Evolutionary conservation across 1,140 invertebrate genomes (phyloP), one percentile per base, ranked within the genome.

Genomic region (Magallana gigas): DNA sequence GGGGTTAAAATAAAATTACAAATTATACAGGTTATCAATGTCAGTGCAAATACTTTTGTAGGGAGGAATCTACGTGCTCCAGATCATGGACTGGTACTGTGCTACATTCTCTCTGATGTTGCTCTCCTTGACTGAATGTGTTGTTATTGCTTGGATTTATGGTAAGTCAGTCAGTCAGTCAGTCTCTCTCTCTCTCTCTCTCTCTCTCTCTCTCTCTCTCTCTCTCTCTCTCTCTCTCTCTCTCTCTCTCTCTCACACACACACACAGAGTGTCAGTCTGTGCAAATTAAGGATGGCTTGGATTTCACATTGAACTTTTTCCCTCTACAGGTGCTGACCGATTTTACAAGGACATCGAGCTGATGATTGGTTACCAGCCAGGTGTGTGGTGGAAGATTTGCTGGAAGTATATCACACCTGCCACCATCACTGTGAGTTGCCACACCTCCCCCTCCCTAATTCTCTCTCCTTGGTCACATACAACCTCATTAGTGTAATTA

Each of bases 21-120:
- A 48, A 48, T 48, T 48, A 48, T 48, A 48, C 2, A 48, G 36
- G 5, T 48, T 48, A 48, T 48, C 36, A 48, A 5, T 48, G 36
- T 48, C 36, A 48, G 5, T 48, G 36, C 36, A 48, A 48, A 48
- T 48, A 48, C 36, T 57, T n/a, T 83, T 87, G 64, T 85, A 94
- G 92, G 93, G 97, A 91, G 97, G 97, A 5, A 97, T 97, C 96
- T 97, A 97, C 92, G 97, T 97, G 96, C 95, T 97, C 12, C 97
- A 97, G 92, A 92, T 98, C 84, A 97, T 98, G 96, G 97, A 98
- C 92, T 97, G 97, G 93, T 97, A 98, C 92, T 97, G 97, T 3
- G 97, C 97, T 12, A 97, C 97, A 91, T 97, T 97, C 96, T 97
- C 97, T 12, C 97, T 97, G 0, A 94, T 97, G 76, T 94, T 98